phyloP scores from a whole-genome alignment of 1,140 invertebrate species.

The Habropoda laboriosa region DNA sequence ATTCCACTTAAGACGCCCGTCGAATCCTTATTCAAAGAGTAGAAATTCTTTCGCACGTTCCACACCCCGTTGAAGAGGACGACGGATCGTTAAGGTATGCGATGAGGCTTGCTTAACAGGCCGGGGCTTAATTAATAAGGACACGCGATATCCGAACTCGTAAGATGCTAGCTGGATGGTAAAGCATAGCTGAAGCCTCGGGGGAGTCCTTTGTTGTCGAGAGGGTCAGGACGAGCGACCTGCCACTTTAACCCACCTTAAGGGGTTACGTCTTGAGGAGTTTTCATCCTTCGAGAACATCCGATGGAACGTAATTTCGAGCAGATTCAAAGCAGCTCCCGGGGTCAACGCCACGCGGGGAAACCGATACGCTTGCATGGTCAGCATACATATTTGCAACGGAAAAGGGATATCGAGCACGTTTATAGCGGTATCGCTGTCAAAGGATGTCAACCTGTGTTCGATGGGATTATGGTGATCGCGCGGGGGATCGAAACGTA shows the following conservation, averaged over 20 bases:
- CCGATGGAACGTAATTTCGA: slow-evolving; percentile 24
- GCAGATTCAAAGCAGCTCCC: not conserved
- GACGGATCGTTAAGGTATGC: slow-evolving; percentile 79
- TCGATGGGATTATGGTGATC: not conserved
- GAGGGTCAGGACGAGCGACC: slow-evolving; percentile 74
- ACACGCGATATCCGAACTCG: slow-evolving; percentile 80
- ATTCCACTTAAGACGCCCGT: slow-evolving; percentile 26
- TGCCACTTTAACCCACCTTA: slow-evolving; percentile 78
- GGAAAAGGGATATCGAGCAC: not conserved
- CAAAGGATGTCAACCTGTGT: slow-evolving; percentile 25
- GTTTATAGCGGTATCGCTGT: slow-evolving; percentile 31
- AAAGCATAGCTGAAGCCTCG: slow-evolving; percentile 73
- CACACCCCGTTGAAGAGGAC: slow-evolving; percentile 48
- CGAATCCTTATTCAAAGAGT: slow-evolving; percentile 45
- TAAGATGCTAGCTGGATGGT: slow-evolving; percentile 72
- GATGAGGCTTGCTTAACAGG: slow-evolving; percentile 76
- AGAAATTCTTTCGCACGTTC: slow-evolving; percentile 67
- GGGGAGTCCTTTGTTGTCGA: slow-evolving; percentile 80
- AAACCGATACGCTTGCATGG: slow-evolving; percentile 35
- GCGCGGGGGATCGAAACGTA: not conserved
- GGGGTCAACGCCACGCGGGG: not conserved
- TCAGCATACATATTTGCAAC: not conserved
- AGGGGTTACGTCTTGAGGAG: slow-evolving; percentile 71
- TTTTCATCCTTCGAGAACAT: slow-evolving; percentile 51
- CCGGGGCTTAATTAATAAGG: slow-evolving; percentile 82